Evolutionary conservation across 2,113 vertebrate species (phyloP).

Genomic region (Dipodomys merriami): DNA sequence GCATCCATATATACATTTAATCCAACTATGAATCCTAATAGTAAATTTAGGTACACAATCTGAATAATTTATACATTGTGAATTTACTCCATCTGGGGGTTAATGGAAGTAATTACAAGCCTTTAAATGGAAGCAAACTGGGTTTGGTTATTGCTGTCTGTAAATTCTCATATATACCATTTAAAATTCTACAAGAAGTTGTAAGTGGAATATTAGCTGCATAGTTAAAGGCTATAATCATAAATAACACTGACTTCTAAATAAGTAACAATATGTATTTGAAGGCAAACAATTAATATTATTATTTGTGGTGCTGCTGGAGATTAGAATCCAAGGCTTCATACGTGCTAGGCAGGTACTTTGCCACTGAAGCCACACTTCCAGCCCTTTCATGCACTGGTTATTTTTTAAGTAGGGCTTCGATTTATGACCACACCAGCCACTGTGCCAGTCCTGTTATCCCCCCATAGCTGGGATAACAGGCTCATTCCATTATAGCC

Average conservation of each 20-base stretch:
- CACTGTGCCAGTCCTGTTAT: too few species aligned
- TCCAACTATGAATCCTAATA: not conserved
- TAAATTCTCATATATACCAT: conserved; percentile 38
- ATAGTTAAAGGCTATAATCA: conserved; percentile 7
- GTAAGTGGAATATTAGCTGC: conserved; percentile 28
- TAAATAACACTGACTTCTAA: conserved; percentile 35
- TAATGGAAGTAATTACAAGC: conserved; percentile 72
- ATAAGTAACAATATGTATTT: conserved; percentile 27
- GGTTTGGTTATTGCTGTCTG: conserved; percentile 24
- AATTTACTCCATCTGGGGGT: conserved; percentile 86
- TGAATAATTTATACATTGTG: conserved; percentile 60
- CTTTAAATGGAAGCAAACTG: not conserved
- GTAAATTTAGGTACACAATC: not conserved
- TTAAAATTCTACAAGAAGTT: conserved; percentile 64
- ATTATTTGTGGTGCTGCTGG: too few species aligned
- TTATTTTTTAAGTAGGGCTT: too few species aligned
- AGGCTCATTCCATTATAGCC: too few species aligned
- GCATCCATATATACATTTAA: not conserved
- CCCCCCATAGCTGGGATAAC: too few species aligned
- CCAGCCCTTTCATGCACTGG: too few species aligned
- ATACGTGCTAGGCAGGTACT: too few species aligned
- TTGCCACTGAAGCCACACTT: too few species aligned
- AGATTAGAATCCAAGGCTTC: too few species aligned
- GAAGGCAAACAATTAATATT: conserved; percentile 28
- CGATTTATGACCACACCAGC: too few species aligned